Evolutionary conservation across 2,797 vertebrate genomes (phyloP).

Genomic region (Chelon auratus): DNA sequence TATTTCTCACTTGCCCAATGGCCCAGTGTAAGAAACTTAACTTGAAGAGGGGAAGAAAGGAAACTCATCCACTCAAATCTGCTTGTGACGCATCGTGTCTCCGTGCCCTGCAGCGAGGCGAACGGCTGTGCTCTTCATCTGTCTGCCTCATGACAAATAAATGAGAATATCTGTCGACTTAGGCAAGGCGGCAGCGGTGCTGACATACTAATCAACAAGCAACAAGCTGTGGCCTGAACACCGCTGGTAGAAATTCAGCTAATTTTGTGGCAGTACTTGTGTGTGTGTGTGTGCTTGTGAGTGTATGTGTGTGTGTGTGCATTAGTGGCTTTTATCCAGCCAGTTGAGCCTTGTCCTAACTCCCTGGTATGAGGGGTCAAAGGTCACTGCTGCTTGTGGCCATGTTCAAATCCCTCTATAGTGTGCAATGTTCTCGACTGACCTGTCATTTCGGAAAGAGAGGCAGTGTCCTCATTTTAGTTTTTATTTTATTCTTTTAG

Average conservation of each 20-base stretch:
- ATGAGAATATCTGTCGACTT: conserved; percentile 60
- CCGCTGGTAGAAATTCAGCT: neutral
- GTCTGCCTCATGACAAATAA: conserved; percentile 56
- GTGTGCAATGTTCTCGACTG: conserved; percentile 68
- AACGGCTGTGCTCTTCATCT: conserved; percentile 36
- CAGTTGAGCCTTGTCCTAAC: conserved; percentile 60
- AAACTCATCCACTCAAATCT: conserved; percentile 43
- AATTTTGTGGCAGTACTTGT: neutral
- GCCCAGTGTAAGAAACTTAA: conserved; percentile 44
- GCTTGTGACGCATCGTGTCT: conserved; percentile 50
- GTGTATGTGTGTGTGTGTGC: conserved; percentile 19
- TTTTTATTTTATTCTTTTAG: conserved; percentile 21
- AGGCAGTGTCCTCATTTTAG: conserved; percentile 48
- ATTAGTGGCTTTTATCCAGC: conserved; percentile 58
- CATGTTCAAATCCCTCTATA: conserved; percentile 76
- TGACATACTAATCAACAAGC: conserved; percentile 58
- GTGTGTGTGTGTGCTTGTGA: neutral
- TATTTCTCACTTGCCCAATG: conserved; percentile 49
- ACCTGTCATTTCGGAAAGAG: conserved; percentile 54
- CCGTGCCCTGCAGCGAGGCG: conserved; percentile 62
- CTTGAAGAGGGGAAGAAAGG: conserved; percentile 56
- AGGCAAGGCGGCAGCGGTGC: conserved; percentile 15
- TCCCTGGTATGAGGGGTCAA: conserved; percentile 82
- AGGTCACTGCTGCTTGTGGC: conserved; percentile 79
- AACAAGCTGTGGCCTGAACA: conserved; percentile 48